phyloP scores from a whole-genome alignment of 2,797 vertebrate species.

The Urophycis tenuis region DNA sequence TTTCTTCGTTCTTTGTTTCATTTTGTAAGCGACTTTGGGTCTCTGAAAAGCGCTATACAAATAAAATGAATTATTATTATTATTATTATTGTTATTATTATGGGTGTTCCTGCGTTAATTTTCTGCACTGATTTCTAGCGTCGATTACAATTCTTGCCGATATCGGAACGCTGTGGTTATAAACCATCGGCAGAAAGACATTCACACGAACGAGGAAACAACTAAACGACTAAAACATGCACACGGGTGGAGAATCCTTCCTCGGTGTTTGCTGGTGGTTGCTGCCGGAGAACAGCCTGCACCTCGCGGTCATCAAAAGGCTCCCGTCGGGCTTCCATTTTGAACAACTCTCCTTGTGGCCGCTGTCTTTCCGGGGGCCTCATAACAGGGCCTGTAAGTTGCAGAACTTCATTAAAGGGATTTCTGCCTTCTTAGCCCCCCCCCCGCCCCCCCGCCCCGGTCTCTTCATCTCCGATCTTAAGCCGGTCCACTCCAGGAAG shows the following conservation, averaged over 20 bases:
- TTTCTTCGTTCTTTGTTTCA: no score
- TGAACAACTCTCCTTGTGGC: not conserved
- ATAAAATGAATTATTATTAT: no score
- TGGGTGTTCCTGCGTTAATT: not conserved
- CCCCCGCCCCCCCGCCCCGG: no score
- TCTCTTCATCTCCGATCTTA: constrained; percentile 52
- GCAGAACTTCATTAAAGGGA: constrained; percentile 25
- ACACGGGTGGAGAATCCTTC: not conserved
- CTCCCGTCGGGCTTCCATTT: not conserved
- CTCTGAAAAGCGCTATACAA: no score
- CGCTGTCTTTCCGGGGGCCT: not conserved
- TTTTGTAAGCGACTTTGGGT: no score
- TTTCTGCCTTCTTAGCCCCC: constrained; percentile 27
- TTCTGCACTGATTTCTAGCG: not conserved
- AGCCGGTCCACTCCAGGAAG: constrained; percentile 48
- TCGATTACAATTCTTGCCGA: not conserved
- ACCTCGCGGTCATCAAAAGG: no score
- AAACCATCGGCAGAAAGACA: not conserved
- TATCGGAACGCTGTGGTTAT: not conserved
- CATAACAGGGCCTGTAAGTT: not conserved
- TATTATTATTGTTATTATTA: no score
- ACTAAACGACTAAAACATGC: not conserved
- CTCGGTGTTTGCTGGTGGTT: not conserved
- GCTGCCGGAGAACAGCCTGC: not conserved
- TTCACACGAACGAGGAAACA: not conserved